Conservation (phyloP, 2,888 invertebrate genomes). For the Pheosia tremula region DNA sequence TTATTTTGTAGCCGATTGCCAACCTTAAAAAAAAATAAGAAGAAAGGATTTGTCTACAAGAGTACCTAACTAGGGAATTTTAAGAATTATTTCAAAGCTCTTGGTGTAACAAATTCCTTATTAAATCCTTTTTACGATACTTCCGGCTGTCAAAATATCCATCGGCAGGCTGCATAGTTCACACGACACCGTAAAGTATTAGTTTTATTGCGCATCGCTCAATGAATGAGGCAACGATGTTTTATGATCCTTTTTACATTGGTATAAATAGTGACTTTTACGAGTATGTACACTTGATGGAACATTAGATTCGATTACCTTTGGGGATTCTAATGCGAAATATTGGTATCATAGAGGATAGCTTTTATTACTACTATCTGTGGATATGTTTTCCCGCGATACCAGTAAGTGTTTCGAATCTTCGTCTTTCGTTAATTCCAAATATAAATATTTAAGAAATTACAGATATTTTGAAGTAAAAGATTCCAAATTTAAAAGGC, state of each 20-base stretch:
- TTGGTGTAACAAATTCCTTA: neutral
- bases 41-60: no score
- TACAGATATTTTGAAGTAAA: no score
- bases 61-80: no score
- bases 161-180: neutral
- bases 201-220: slow-evolving; percentile 1
- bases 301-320: neutral
- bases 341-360: no score
- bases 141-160: neutral
- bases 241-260: neutral
- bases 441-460: no score
- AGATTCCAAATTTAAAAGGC: no score
- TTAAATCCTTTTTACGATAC: neutral
- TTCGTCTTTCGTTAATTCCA: no score
- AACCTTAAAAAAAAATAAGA: no score
- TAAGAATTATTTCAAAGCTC: neutral
- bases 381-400: no score
- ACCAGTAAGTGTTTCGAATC: no score
- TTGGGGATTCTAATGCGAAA: neutral
- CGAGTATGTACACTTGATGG: neutral
- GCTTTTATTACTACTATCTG: neutral
- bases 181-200: neutral
- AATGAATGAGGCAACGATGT: slow-evolving; percentile 3
- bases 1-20: no score
- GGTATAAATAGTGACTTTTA: neutral